phyloP scores from a whole-genome alignment of 2,888 invertebrate species.

The Philonicus albiceps region DNA sequence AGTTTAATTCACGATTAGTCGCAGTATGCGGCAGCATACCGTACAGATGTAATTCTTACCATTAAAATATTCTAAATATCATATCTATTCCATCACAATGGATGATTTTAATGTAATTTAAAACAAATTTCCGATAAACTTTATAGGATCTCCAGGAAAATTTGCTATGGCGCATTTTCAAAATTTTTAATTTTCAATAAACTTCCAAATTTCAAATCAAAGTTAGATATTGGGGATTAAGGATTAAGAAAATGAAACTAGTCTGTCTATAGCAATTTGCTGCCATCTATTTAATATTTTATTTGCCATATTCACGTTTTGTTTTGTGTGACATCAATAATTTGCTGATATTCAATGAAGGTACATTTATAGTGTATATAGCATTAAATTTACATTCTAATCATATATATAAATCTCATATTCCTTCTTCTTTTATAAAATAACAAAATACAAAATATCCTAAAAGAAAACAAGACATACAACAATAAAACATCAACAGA shows the following conservation, averaged over 20 bases:
- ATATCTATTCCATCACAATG: too few relatives aligned
- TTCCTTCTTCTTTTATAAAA: not conserved
- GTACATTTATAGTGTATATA: constrained; percentile 29
- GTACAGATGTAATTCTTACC: too few relatives aligned
- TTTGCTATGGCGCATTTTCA: not conserved
- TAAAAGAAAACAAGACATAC: constrained; percentile 26
- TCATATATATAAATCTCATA: constrained; percentile 11
- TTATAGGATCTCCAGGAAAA: not conserved
- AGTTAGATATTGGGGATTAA: not conserved
- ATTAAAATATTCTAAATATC: too few relatives aligned
- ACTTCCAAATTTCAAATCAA: not conserved
- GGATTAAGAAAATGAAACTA: not conserved
- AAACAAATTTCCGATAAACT: not conserved
- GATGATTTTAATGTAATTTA: too few relatives aligned
- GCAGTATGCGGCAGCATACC: too few relatives aligned
- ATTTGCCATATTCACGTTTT: not conserved
- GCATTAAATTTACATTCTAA: constrained; percentile 2
- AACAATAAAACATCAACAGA: constrained; percentile 32
- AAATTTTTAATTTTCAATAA: not conserved
- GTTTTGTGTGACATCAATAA: constrained; percentile 25
- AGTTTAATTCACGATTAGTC: too few relatives aligned
- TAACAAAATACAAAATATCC: constrained; percentile 25
- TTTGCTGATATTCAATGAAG: constrained; percentile 25
- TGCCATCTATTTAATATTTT: constrained; percentile 23
- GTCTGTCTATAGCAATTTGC: not conserved